phyloP scores from a whole-genome alignment of 2,797 vertebrate species.

The Phrynocephalus vlangalii region DNA sequence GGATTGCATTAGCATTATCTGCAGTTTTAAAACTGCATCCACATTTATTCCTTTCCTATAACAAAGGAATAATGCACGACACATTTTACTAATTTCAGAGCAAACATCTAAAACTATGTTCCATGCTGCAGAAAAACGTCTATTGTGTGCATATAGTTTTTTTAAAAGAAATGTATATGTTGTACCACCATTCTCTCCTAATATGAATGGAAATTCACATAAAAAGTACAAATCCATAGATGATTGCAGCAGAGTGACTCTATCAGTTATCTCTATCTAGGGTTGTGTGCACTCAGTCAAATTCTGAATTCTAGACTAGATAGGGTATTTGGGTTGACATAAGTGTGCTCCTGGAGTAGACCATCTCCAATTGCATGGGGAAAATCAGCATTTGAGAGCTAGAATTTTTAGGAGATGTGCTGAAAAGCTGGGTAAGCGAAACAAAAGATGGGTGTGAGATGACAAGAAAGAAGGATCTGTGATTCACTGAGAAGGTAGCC shows the following conservation, averaged over 20 bases:
- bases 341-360: no score
- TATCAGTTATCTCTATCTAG: conserved; percentile 59
- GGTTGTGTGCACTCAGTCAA: no score
- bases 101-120: conserved; percentile 41
- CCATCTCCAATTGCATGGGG: no score
- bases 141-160: conserved; percentile 43
- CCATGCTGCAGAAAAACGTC: conserved; percentile 40
- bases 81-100: conserved; percentile 50
- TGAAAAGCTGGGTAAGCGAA: no score
- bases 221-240: not conserved
- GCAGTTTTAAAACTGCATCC: not conserved
- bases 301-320: no score
- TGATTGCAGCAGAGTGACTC: conserved; percentile 48
- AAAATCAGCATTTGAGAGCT: no score
- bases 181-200: not conserved
- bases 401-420: no score
- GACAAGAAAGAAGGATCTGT: no score
- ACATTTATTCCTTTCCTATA: not conserved
- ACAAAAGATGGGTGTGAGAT: no score
- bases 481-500: no score
- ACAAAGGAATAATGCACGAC: conserved; percentile 2
- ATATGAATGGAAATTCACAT: conserved; percentile 49
- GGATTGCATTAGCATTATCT: not conserved
- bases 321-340: no score
- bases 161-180: conserved; percentile 29